phyloP scores from a whole-genome alignment of 1,140 invertebrate genomes.

The Andricus grossulariae region DNA sequence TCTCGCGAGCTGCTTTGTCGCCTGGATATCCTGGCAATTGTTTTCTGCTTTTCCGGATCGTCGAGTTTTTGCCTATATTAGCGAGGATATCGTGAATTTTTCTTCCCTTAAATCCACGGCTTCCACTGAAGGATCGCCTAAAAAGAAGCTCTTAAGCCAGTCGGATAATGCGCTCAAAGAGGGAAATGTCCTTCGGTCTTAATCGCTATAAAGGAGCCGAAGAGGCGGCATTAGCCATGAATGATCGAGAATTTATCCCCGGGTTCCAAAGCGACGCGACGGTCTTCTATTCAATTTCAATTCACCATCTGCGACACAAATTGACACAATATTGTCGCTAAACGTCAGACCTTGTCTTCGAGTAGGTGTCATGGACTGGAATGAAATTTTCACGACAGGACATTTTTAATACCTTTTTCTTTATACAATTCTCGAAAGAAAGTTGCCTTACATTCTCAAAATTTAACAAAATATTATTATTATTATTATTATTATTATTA shows the following conservation, averaged over 20 bases:
- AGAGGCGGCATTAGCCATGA: conserved; percentile 11
- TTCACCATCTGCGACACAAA: conserved; percentile 13
- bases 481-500: too few species aligned
- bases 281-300: not conserved
- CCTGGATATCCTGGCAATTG: conserved; percentile 46
- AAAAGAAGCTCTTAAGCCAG: conserved; percentile 41
- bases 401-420: not conserved
- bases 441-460: too few species aligned
- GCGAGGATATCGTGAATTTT: conserved; percentile 41
- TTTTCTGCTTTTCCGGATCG: conserved; percentile 48
- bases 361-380: not conserved
- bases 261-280: not conserved
- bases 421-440: too few species aligned
- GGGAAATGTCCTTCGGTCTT: conserved; percentile 42
- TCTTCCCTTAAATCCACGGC: conserved; percentile 12
- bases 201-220: conserved; percentile 29
- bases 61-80: conserved; percentile 45
- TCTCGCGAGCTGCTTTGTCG: conserved; percentile 4
- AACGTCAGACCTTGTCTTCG: not conserved
- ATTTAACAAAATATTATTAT: too few species aligned
- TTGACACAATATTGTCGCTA: not conserved
- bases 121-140: conserved; percentile 36
- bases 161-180: conserved; percentile 46
- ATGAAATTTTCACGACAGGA: not conserved
- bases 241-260: conserved; percentile 13